These are phyloP conservation scores for Sminthopsis crassicaudata DNA, from an alignment of 2,113 vertebrate species.

Conservation along the genomic window DNA sequence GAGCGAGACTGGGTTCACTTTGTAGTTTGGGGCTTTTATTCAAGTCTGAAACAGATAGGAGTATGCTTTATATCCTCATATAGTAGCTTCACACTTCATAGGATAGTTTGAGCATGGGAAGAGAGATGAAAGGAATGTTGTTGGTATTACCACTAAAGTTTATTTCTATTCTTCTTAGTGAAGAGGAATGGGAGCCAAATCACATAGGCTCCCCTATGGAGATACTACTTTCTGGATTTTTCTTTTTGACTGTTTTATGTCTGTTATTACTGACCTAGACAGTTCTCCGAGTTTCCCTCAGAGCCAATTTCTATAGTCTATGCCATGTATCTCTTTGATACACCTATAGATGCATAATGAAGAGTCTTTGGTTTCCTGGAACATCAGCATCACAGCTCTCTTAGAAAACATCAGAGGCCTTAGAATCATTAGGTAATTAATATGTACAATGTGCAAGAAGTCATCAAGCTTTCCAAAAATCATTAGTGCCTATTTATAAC, in stretches of 20 bases:
- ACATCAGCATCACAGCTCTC: conserved; percentile 17
- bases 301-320: not conserved
- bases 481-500: conserved; percentile 75
- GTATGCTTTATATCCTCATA: too few relatives aligned
- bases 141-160: too few relatives aligned
- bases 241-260: not conserved
- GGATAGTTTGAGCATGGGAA: too few relatives aligned
- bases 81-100: too few relatives aligned
- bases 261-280: not conserved
- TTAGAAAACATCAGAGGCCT: conserved; percentile 60
- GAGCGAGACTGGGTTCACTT: too few relatives aligned
- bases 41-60: too few relatives aligned
- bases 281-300: conserved; percentile 11
- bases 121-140: too few relatives aligned
- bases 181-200: too few relatives aligned
- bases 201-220: too few relatives aligned
- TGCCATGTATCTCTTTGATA: conserved; percentile 24
- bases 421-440: conserved; percentile 71
- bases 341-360: not conserved
- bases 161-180: too few relatives aligned
- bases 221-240: not conserved
- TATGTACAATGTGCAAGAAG: conserved; percentile 64
- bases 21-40: too few relatives aligned
- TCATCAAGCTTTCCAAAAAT: conserved; percentile 66
- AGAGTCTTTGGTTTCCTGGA: conserved; percentile 58